phyloP scores from a whole-genome alignment of 2,888 invertebrate genomes.

The Cryptocheilus praepositus region DNA sequence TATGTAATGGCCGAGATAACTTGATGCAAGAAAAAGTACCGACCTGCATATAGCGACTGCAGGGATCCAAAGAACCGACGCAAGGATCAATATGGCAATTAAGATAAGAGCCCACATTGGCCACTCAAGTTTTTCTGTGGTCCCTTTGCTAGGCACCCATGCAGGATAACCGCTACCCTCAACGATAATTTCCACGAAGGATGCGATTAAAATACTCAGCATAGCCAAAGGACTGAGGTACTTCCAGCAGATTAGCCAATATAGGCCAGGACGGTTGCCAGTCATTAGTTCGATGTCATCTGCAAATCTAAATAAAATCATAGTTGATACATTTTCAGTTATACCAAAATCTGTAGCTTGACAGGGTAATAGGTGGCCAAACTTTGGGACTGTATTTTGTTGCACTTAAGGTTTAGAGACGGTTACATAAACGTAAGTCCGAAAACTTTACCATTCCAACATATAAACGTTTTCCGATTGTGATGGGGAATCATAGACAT shows the following conservation, averaged over 20 bases:
- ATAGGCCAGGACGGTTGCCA: conserved; percentile 89
- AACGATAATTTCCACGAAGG: conserved; percentile 86
- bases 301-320: conserved; percentile 82
- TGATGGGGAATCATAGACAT: too few species aligned
- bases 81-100: conserved; percentile 84
- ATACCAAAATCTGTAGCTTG: too few species aligned
- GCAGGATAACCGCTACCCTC: conserved; percentile 91
- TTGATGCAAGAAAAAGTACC: neutral
- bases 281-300: conserved; percentile 98
- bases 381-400: too few species aligned
- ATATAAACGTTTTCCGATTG: too few species aligned
- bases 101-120: conserved; percentile 89
- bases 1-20: neutral
- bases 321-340: neutral
- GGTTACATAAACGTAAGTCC: too few species aligned
- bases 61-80: conserved; percentile 93
- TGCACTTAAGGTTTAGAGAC: too few species aligned
- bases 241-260: conserved; percentile 97
- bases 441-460: too few species aligned
- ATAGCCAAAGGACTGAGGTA: conserved; percentile 93
- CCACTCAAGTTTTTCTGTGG: conserved; percentile 88
- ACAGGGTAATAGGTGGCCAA: too few species aligned
- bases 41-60: conserved; percentile 88
- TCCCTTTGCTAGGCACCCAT: conserved; percentile 85
- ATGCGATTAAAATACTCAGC: conserved; percentile 89